Evolutionary conservation across 2,113 vertebrate genomes (phyloP).

Genomic region (Aegithalos caudatus): DNA sequence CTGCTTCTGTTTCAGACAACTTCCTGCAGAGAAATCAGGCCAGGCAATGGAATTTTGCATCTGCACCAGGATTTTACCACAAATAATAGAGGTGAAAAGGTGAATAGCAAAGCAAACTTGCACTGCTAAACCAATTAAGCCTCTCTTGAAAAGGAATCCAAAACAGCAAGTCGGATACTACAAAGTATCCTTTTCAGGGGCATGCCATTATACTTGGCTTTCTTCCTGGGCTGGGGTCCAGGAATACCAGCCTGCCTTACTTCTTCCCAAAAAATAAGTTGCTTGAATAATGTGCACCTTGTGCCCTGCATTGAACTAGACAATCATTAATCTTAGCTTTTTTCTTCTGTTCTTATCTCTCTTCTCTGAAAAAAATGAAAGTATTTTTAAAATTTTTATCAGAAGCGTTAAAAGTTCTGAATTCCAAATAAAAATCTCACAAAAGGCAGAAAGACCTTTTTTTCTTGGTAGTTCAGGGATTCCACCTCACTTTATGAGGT

Average conservation of each 20-base stretch:
- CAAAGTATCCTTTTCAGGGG: conserved; percentile 20
- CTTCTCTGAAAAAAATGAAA: not conserved
- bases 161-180: not conserved
- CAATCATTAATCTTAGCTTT: not conserved
- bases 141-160: not conserved
- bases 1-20: not conserved
- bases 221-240: not conserved
- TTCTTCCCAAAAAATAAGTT: not conserved
- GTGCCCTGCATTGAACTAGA: not conserved
- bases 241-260: not conserved
- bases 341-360: not conserved
- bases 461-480: not conserved
- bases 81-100: not conserved
- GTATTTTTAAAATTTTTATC: not conserved
- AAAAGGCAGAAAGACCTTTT: not conserved
- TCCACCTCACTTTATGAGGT: not conserved
- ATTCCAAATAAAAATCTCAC: not conserved
- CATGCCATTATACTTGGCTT: conserved; percentile 3
- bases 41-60: not conserved
- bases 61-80: not conserved
- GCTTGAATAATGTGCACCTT: not conserved
- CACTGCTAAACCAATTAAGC: not conserved
- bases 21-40: not conserved
- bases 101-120: not conserved
- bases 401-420: not conserved